A percentile compares a stretch with the other conserved stretches of the same genome.
Evolutionary conservation across 2,797 vertebrate genomes (phyloP).

Genomic region (Sarcophilus harrisii): DNA sequence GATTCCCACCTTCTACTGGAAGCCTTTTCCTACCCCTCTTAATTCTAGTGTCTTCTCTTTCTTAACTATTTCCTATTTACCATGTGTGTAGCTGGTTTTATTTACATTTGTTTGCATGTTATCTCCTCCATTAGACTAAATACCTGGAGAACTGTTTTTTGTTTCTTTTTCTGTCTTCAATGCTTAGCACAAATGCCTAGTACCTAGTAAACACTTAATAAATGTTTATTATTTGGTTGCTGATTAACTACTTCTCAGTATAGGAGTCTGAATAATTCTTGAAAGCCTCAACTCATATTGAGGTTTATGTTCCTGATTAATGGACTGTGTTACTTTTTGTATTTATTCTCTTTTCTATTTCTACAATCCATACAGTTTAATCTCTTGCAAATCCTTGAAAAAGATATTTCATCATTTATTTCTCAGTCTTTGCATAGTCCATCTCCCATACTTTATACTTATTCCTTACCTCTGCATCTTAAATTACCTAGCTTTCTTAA

Average conservation of each 20-base stretch:
- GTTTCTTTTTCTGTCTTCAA: background rate
- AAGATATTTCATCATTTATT: background rate
- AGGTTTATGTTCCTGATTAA: background rate
- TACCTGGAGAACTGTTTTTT: background rate
- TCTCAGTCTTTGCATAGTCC: background rate
- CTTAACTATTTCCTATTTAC: background rate
- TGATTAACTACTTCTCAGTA: background rate
- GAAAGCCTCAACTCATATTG: background rate
- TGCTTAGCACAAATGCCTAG: background rate
- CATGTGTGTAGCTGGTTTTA: background rate
- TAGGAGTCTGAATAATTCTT: background rate
- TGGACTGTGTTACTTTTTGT: background rate
- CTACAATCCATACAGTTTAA: background rate
- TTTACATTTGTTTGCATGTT: background rate
- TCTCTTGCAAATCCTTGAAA: background rate
- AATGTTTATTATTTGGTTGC: background rate
- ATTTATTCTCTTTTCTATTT: background rate
- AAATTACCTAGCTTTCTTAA: background rate
- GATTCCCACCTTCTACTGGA: background rate
- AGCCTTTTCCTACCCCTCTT: background rate
- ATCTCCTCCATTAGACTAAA: background rate
- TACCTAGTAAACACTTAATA: background rate
- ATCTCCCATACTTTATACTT: background rate
- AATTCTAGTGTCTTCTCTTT: background rate
- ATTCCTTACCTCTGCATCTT: background rate